Evolutionary conservation across 1,140 invertebrate genomes (phyloP).

Genomic region (Tetranychus cinnabarinus): DNA sequence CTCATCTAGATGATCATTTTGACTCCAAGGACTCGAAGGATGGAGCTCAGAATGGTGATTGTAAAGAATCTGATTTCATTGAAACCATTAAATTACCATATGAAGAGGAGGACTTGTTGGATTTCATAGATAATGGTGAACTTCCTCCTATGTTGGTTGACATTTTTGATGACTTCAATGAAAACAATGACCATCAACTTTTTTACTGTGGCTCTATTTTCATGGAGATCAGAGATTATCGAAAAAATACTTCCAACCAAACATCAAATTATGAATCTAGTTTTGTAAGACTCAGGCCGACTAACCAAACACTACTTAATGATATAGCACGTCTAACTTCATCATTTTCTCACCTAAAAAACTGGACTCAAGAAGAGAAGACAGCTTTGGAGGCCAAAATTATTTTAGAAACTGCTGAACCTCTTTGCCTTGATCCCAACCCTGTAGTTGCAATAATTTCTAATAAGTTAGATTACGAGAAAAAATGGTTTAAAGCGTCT

Average conservation of each 20-base stretch:
- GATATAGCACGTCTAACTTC: constrained; percentile 38
- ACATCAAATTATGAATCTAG: constrained; percentile 18
- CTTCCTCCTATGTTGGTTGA: constrained; percentile 62
- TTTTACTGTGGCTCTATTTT: constrained; percentile 80
- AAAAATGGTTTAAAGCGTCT: constrained; percentile 33
- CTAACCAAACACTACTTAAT: constrained; percentile 49
- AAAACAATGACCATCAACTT: constrained; percentile 30
- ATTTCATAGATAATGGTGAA: constrained; percentile 27
- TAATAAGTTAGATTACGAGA: constrained; percentile 43
- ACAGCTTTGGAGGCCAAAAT: constrained; percentile 44
- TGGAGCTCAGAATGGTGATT: no score
- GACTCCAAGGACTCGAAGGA: no score
- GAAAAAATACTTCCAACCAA: constrained; percentile 27
- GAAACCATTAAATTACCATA: constrained; percentile 27
- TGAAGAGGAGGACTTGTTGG: constrained; percentile 23
- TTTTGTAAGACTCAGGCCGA: constrained; percentile 64
- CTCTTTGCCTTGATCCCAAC: constrained; percentile 61
- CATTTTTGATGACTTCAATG: constrained; percentile 40
- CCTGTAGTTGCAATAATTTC: constrained; percentile 46
- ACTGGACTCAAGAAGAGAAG: constrained; percentile 51
- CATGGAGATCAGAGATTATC: constrained; percentile 64
- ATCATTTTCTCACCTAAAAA: constrained; percentile 28
- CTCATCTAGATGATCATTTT: no score
- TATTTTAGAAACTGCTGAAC: constrained; percentile 52
- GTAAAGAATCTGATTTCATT: constrained; percentile 19